Base-by-base conservation (phyloP, 2,113 vertebrate genomes). In the Mesocricetus auratus region DNA sequence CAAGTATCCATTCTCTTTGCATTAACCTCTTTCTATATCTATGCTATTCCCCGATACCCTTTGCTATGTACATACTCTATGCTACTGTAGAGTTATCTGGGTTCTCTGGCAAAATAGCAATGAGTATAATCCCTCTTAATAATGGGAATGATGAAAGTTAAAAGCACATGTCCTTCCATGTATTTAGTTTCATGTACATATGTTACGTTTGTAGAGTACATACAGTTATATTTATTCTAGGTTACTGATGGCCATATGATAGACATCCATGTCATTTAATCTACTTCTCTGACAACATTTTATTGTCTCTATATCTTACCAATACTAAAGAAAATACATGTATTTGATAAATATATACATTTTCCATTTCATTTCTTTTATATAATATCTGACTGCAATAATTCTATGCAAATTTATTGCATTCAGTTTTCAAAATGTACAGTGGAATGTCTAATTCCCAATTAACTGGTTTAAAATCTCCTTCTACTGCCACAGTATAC, bases 231-330 rank as follows among this genome's bases (percentile, higher is more conserved):
- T 81, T 11, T 71, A 31, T 75, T 19, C 33, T 36, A 24, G 3
- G 33, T 87, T 97, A 88, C 39, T 90, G 26, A 89, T 86, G 89
- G 36, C 79, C n/a, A 95, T 33, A 2, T 39, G 56, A 79, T 56
- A 17, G 0, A 62, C 2, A 91, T 68, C 31, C 8, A 62, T 64
- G 56, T 85, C 42, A 86, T 69, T n/a, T 79, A 64, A 60, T 86
- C 22, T 93, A 39, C 3, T 87, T 77, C 26, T 39, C 77, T 53
- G 11, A 11, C 17, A 60, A 9, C 83, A 39, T 86, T 88, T 91
- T 58, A 81, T 39, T 78, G 5, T 7, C 15, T 21, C 66, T 5
- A 7, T 81, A 10, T 82, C 19, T 73, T 0, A 53, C 33, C 6
- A 87, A 24, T 73, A 45, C 19, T 86, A 66, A 77, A 85, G n/a